Base-by-base conservation (phyloP, 2,797 vertebrate genomes). In the Tapera naevia region DNA sequence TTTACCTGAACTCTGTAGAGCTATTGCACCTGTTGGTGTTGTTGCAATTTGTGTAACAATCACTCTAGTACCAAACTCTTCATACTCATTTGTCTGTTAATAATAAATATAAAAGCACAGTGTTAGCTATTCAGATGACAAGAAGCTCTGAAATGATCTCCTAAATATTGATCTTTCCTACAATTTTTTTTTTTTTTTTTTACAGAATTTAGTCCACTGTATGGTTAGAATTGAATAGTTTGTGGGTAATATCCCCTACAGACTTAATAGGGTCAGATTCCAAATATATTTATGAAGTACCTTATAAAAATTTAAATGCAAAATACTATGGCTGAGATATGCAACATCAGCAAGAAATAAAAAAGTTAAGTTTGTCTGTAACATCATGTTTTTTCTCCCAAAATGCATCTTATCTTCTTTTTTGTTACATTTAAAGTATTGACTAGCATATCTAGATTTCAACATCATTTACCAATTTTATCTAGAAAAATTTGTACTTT, bases 1-100 rank as follows among this genome's bases (percentile, higher is more conserved):
- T 74, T 93, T 98, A 99, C 99, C 99, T 97, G 99, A 99, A 95
- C 87, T 98, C 82, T 96, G 98, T 21, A 99, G 93, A 69, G 99
- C 99, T 90, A 95, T 89, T 82, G 98, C 98, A 41, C 99, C 99
- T 22, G 98, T 97, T 78, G 99, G 98, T 39, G 98, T 99, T 19
- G 98, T 97, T 46, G 99, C 98, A 80, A 99, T 97, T 95, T 99
- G 99, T 25, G 99, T 98, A 95, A 99, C 97, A 97, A 99, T 98
- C 90, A 99, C 98, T 57, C 98, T 98, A 11, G 98, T 99, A 71
- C 97, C 99, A 97, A 98, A 99, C 88, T 99, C 99, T 96, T 98
- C 98, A 97, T 98, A 98, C 79, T 98, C 98, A 95, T 98, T 98
- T 88, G 98, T 98, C 99, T 99, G 62, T 70, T 85, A 88, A 58